Evolutionary conservation across 2,113 vertebrate species (phyloP).

Genomic region (Neofelis nebulosa): DNA sequence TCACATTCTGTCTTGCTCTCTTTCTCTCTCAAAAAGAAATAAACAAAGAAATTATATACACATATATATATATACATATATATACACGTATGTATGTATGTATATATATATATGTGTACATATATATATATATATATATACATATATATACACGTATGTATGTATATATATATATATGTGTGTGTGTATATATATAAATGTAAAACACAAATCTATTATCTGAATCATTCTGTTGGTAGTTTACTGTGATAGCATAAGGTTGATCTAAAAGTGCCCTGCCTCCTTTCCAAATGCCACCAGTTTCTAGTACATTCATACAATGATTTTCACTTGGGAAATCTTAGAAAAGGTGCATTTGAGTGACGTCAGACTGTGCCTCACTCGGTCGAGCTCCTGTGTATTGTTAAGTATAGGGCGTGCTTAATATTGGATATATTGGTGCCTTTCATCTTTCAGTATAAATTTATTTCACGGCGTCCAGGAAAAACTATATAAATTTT

Average conservation of each 20-base stretch:
- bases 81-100: accelerated
- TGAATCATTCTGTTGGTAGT: background rate
- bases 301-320: slow-evolving; percentile 39
- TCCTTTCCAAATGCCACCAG: slow-evolving; percentile 56
- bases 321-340: slow-evolving; percentile 42
- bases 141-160: no score
- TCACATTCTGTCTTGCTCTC: no score
- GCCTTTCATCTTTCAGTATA: slow-evolving; percentile 51
- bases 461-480: slow-evolving; percentile 70
- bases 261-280: background rate
- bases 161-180: accelerated
- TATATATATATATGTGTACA: accelerated
- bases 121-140: no score
- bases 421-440: slow-evolving; percentile 39
- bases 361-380: background rate
- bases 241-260: slow-evolving; percentile 7
- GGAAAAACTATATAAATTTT: slow-evolving; percentile 78
- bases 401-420: slow-evolving; percentile 35
- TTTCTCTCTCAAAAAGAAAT: no score
- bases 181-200: accelerated
- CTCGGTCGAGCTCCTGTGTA: slow-evolving; percentile 9
- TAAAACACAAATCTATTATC: slow-evolving; percentile 50
- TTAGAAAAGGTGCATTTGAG: slow-evolving; percentile 34
- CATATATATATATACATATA: no score
- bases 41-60: no score